Conservation (phyloP, 2,888 invertebrate species). For the Cancer borealis region DNA sequence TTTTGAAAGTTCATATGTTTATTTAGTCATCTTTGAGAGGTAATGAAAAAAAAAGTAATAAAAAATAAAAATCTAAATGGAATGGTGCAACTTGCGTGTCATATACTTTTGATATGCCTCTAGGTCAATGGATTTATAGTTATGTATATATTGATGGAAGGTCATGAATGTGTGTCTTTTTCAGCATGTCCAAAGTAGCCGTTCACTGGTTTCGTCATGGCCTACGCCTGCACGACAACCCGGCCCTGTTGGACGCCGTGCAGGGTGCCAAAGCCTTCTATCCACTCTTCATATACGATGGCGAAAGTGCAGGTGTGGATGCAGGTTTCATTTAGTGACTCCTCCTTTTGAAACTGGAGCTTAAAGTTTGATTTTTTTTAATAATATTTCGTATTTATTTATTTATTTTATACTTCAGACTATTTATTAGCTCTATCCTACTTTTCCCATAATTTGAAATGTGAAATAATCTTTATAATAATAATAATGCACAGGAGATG, state of each 20-base stretch:
- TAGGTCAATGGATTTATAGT: background rate
- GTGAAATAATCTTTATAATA: too few relatives aligned
- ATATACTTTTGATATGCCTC: background rate
- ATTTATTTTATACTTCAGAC: background rate
- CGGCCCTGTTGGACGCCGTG: conserved; percentile 82
- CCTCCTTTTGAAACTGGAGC: too few relatives aligned
- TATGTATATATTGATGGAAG: background rate
- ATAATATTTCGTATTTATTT: background rate
- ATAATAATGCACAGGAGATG: too few relatives aligned
- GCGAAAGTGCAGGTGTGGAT: conserved; percentile 84
- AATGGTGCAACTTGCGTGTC: background rate
- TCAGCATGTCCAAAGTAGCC: conserved; percentile 46
- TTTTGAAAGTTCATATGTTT: too few relatives aligned
- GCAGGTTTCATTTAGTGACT: background rate
- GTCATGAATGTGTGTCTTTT: conserved; percentile 31
- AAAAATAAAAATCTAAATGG: too few relatives aligned
- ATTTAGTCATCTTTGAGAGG: too few relatives aligned
- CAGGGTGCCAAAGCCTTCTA: conserved; percentile 55
- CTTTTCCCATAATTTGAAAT: too few relatives aligned
- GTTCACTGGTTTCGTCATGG: conserved; percentile 95
- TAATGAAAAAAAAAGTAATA: too few relatives aligned
- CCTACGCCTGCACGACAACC: conserved; percentile 92
- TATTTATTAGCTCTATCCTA: too few relatives aligned
- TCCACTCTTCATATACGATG: conserved; percentile 87
- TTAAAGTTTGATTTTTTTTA: too few relatives aligned